Conservation (phyloP, 1,140 invertebrate species). For the Drosophila prosaltans region DNA sequence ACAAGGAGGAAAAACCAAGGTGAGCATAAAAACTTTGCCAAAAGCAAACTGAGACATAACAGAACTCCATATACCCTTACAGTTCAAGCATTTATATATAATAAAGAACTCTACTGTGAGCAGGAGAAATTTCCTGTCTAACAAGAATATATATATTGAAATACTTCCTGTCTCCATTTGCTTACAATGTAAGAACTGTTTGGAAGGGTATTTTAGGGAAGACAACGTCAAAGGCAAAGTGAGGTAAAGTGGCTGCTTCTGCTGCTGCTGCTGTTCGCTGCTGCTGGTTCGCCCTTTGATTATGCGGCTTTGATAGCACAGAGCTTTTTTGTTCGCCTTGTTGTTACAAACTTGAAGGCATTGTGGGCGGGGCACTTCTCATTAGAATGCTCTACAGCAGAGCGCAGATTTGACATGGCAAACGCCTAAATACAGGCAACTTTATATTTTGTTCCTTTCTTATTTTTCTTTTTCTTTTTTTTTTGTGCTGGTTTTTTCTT, state of each 20-base stretch:
- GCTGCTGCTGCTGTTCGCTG: slow-evolving; percentile 11
- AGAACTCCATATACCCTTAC: neutral
- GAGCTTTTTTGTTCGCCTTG: slow-evolving; percentile 49
- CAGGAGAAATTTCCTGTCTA: too few species aligned
- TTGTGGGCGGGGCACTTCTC: slow-evolving; percentile 58
- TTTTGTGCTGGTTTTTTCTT: neutral
- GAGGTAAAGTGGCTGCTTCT: slow-evolving; percentile 49
- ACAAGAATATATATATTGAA: too few species aligned
- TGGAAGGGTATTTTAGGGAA: slow-evolving; percentile 28
- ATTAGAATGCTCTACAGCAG: slow-evolving; percentile 70
- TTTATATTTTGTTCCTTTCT: slow-evolving; percentile 32
- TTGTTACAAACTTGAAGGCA: slow-evolving; percentile 47
- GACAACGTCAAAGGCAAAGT: slow-evolving; percentile 43
- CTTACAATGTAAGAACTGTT: neutral
- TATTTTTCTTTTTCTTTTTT: slow-evolving; percentile 3
- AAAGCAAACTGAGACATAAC: neutral
- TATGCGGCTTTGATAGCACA: slow-evolving; percentile 70
- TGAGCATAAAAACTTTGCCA: slow-evolving; percentile 18
- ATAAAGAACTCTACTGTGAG: too few species aligned
- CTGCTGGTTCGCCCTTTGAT: slow-evolving; percentile 53
- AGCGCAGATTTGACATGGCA: slow-evolving; percentile 71
- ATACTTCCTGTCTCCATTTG: too few species aligned
- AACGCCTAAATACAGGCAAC: slow-evolving; percentile 67
- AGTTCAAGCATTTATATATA: too few species aligned
- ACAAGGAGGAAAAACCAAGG: slow-evolving; percentile 33